Evolutionary conservation across 2,113 vertebrate species (phyloP).

Genomic region (Plestiodon gilberti): DNA sequence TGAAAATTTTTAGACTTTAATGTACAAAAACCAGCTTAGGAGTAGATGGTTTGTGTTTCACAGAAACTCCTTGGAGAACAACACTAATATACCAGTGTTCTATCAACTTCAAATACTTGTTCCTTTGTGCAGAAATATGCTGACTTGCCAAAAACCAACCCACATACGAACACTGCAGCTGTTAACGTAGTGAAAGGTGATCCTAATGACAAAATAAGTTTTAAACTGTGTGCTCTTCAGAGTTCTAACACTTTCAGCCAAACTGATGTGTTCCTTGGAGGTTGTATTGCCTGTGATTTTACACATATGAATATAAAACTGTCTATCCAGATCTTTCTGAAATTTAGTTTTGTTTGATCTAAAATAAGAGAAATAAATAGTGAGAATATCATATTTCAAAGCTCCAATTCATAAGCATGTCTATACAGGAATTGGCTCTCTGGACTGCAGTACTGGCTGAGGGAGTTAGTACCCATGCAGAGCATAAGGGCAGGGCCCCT

Average conservation of each 20-base stretch:
- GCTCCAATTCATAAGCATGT: conserved; percentile 3
- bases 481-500: background rate
- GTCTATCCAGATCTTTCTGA: conserved; percentile 43
- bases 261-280: conserved; percentile 20
- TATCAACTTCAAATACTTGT: conserved; percentile 1
- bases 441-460: background rate
- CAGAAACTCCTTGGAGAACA: conserved; percentile 37
- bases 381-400: conserved; percentile 14
- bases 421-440: background rate
- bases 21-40: conserved; percentile 48
- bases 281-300: conserved; percentile 36
- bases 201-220: conserved; percentile 14
- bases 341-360: background rate
- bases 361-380: background rate
- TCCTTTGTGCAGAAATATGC: conserved; percentile 40
- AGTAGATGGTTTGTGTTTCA: conserved; percentile 54
- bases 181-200: conserved; percentile 18
- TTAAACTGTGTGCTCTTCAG: conserved; percentile 30
- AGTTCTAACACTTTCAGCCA: conserved; percentile 13
- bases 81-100: conserved; percentile 22
- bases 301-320: background rate
- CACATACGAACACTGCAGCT: conserved; percentile 25
- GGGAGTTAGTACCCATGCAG: background rate
- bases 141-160: conserved; percentile 49
- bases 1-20: conserved; percentile 45